A percentile compares a stretch with the other conserved stretches of the same genome.
These are phyloP conservation scores for Sander vitreus DNA, from an alignment of 2,113 vertebrate species.

Conservation along the genomic window DNA sequence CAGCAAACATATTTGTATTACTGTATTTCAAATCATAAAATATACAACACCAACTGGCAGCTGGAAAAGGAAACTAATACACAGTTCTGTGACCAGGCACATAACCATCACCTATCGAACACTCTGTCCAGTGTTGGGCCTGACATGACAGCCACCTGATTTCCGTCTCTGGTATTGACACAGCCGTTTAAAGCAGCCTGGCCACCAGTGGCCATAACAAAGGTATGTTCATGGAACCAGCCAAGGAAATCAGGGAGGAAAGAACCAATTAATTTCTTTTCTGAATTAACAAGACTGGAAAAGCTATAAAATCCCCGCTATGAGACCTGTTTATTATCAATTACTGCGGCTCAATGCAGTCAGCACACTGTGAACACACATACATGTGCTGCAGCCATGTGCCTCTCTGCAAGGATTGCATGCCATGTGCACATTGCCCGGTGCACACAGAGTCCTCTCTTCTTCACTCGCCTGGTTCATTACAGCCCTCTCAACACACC, in stretches of 20 bases:
- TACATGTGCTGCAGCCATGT: conserved; percentile 65
- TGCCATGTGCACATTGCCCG: conserved; percentile 42
- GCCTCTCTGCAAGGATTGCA: conserved; percentile 49
- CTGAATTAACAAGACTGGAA: conserved; percentile 80
- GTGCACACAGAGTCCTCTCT: conserved; percentile 46
- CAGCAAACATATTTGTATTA: conserved; percentile 24
- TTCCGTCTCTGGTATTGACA: conserved; percentile 83
- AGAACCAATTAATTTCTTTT: conserved; percentile 72
- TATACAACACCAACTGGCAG: conserved; percentile 1
- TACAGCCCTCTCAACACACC: conserved; percentile 47
- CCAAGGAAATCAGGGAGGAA: conserved; percentile 62
- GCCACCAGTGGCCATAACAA: conserved; percentile 70
- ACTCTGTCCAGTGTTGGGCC: conserved; percentile 69
- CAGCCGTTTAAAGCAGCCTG: conserved; percentile 67
- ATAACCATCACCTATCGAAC: conserved; percentile 56
- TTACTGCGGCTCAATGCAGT: conserved; percentile 64
- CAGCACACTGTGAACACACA: conserved; percentile 56
- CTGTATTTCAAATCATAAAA: conserved; percentile 31
- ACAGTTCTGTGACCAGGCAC: conserved; percentile 23
- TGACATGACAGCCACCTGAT: conserved; percentile 69
- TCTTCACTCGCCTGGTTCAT: conserved; percentile 49
- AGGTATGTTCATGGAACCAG: conserved; percentile 78
- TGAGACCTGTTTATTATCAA: conserved; percentile 79
- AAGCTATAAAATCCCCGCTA: conserved; percentile 75
- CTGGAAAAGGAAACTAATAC: conserved; percentile 34